Conservation (phyloP, 2,797 vertebrate genomes). For the Melanotaenia boesemani region DNA sequence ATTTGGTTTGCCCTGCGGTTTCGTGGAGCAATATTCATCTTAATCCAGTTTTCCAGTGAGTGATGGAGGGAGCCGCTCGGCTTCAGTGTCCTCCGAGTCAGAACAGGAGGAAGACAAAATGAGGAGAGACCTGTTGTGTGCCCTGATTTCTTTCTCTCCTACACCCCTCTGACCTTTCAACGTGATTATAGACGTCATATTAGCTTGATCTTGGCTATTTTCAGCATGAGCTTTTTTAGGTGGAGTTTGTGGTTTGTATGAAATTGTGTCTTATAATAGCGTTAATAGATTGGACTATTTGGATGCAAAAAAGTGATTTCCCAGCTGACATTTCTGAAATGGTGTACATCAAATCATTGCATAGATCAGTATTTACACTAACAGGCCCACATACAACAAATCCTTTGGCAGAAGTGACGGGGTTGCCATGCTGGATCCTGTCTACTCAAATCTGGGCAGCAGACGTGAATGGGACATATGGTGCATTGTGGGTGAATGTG, state of each 20-base stretch:
- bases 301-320: constrained; percentile 6
- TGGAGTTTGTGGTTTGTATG: constrained; percentile 19
- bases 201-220: constrained; percentile 15
- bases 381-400: constrained; percentile 6
- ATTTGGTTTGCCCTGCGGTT: constrained; percentile 52
- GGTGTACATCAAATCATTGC: background rate
- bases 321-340: constrained; percentile 14
- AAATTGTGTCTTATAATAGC: background rate
- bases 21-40: constrained; percentile 64
- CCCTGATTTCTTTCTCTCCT: constrained; percentile 25
- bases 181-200: constrained; percentile 40
- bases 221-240: constrained; percentile 10
- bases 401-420: background rate
- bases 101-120: constrained; percentile 19
- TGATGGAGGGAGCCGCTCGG: constrained; percentile 54
- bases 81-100: constrained; percentile 46
- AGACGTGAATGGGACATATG: constrained; percentile 39
- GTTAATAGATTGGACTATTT: constrained; percentile 1
- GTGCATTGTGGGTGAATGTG: constrained; percentile 28
- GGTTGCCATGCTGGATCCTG: constrained; percentile 52
- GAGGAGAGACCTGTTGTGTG: constrained; percentile 18
- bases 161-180: constrained; percentile 54
- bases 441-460: constrained; percentile 48
- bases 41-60: constrained; percentile 71
- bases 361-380: constrained; percentile 16